Conservation (phyloP, 2,113 vertebrate species). For the Scomber colias region DNA sequence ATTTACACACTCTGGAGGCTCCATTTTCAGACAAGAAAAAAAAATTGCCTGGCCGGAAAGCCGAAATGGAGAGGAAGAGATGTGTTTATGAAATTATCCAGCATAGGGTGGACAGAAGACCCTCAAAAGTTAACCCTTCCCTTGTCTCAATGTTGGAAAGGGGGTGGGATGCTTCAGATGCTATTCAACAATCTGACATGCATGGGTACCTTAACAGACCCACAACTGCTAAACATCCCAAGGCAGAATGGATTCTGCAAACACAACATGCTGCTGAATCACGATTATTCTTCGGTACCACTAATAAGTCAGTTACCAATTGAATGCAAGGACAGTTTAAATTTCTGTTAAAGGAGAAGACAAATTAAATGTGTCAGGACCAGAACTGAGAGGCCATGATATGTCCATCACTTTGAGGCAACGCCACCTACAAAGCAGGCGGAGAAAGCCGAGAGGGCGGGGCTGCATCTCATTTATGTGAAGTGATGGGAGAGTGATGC, state of each 20-base stretch:
- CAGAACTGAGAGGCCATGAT: conserved; percentile 5
- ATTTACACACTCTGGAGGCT: too few species aligned
- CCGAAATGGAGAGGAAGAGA: too few species aligned
- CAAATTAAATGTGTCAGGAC: conserved; percentile 17
- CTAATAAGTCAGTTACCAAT: not conserved
- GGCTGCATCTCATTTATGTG: not conserved
- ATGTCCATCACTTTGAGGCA: conserved; percentile 14
- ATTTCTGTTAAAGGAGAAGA: not conserved
- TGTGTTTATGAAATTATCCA: too few species aligned
- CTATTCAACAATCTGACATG: too few species aligned
- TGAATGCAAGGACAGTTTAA: not conserved
- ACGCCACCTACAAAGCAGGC: conserved; percentile 5
- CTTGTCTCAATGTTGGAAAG: too few species aligned
- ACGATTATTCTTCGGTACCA: not conserved
- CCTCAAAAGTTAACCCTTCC: too few species aligned
- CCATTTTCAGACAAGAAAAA: too few species aligned
- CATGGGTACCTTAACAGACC: too few species aligned
- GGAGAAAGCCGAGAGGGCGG: not conserved
- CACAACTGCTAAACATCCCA: not conserved
- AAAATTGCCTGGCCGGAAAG: too few species aligned
- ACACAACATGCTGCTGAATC: conserved; percentile 1
- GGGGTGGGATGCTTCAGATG: too few species aligned
- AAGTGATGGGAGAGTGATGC: conserved; percentile 16
- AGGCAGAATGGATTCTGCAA: not conserved
- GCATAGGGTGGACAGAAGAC: too few species aligned